Evolutionary conservation across 2,113 vertebrate genomes (phyloP).

Genomic region (Centropristis striata): DNA sequence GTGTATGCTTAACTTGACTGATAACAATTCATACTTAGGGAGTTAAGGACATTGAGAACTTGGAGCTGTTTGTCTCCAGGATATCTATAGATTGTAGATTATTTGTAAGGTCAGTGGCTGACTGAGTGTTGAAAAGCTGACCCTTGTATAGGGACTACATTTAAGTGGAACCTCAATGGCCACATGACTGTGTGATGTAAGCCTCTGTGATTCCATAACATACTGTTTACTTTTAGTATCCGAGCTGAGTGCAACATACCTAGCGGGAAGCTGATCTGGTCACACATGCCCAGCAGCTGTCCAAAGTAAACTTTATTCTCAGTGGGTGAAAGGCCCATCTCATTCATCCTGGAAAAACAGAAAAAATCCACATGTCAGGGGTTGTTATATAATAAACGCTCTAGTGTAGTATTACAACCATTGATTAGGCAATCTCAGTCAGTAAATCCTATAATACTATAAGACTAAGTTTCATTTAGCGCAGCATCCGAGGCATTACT

Average conservation of each 20-base stretch:
- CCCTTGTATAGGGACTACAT: background rate
- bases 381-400: constrained; percentile 25
- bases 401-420: background rate
- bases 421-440: background rate
- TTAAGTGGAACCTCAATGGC: background rate
- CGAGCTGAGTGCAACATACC: constrained; percentile 81
- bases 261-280: constrained; percentile 97
- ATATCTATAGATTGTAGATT: background rate
- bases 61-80: constrained; percentile 23
- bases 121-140: background rate
- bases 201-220: constrained; percentile 6
- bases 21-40: background rate
- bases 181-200: constrained; percentile 45
- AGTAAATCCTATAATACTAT: constrained; percentile 12
- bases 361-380: background rate
- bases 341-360: constrained; percentile 89
- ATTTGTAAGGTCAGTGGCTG: constrained; percentile 12
- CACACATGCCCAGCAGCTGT: constrained; percentile 98
- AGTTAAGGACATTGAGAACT: background rate
- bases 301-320: constrained; percentile 95
- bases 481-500: background rate
- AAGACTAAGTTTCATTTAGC: constrained; percentile 12
- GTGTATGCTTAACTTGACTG: too few species aligned
- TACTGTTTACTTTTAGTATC: constrained; percentile 51
- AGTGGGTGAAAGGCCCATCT: constrained; percentile 89